A percentile compares a stretch with the other conserved stretches of the same genome.
These are phyloP conservation scores for Albula glossodonta DNA, from an alignment of 2,113 vertebrate genomes.

Conservation along the genomic window DNA sequence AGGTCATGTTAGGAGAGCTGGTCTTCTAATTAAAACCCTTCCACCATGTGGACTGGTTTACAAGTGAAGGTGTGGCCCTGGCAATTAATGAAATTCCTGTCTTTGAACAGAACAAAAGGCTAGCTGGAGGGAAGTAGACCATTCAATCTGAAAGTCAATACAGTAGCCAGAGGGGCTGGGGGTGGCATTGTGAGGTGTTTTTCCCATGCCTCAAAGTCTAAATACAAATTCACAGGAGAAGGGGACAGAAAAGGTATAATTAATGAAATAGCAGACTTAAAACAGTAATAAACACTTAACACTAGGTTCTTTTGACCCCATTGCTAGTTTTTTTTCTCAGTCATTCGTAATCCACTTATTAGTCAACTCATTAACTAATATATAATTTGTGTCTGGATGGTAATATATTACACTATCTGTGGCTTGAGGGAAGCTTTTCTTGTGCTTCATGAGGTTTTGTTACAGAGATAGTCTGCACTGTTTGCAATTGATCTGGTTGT, in stretches of 20 bases:
- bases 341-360: neutral
- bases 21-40: neutral
- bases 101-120: constrained; percentile 15
- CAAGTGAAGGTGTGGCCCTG: neutral
- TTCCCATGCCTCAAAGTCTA: neutral
- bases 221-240: neutral
- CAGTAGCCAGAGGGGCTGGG: neutral
- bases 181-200: neutral
- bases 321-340: neutral
- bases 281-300: neutral
- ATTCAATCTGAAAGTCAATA: neutral
- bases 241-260: neutral
- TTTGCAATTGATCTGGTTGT: too few species aligned
- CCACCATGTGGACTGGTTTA: neutral
- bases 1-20: neutral
- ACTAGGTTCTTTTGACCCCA: too few species aligned
- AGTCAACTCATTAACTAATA: too few species aligned
- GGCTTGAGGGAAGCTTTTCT: too few species aligned
- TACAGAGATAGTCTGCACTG: too few species aligned
- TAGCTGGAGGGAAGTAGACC: neutral
- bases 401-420: too few species aligned
- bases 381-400: too few species aligned
- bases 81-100: neutral
- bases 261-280: neutral
- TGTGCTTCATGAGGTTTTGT: too few species aligned